phyloP scores from a whole-genome alignment of 2,113 vertebrate species.

The Phrynosoma blainvillii region DNA sequence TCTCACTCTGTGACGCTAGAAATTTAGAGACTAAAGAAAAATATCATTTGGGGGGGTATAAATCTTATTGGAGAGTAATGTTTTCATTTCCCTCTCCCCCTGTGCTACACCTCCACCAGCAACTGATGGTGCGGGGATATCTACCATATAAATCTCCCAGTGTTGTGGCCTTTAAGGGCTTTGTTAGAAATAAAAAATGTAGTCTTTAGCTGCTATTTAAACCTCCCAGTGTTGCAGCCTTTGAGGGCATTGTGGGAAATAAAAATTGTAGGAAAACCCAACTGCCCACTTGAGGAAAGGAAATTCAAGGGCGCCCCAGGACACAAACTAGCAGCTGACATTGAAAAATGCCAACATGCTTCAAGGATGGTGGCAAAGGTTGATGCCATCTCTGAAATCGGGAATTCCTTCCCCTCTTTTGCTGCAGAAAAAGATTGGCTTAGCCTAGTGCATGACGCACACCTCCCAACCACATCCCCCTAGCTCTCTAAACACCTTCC shows the following conservation, averaged over 20 bases:
- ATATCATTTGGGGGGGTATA: too few relatives aligned
- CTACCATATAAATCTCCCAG: background rate
- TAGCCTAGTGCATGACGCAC: too few relatives aligned
- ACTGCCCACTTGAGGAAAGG: background rate
- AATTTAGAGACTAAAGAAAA: too few relatives aligned
- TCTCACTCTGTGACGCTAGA: too few relatives aligned
- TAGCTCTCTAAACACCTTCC: background rate
- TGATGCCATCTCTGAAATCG: too few relatives aligned
- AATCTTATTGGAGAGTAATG: too few relatives aligned
- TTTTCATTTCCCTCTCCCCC: too few relatives aligned
- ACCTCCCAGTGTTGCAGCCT: background rate
- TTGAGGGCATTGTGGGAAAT: background rate
- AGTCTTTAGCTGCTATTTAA: background rate
- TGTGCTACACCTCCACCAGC: too few relatives aligned
- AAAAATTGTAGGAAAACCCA: too few relatives aligned
- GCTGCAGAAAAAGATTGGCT: background rate
- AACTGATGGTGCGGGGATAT: too few relatives aligned
- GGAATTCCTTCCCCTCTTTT: background rate
- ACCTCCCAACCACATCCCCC: too few relatives aligned
- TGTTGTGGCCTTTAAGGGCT: background rate
- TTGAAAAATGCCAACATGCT: background rate
- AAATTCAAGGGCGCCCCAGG: background rate
- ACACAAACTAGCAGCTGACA: background rate
- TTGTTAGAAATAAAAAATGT: background rate
- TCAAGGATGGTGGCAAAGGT: too few relatives aligned